Conservation (phyloP, 2,113 vertebrate genomes). For the Pionites leucogaster region DNA sequence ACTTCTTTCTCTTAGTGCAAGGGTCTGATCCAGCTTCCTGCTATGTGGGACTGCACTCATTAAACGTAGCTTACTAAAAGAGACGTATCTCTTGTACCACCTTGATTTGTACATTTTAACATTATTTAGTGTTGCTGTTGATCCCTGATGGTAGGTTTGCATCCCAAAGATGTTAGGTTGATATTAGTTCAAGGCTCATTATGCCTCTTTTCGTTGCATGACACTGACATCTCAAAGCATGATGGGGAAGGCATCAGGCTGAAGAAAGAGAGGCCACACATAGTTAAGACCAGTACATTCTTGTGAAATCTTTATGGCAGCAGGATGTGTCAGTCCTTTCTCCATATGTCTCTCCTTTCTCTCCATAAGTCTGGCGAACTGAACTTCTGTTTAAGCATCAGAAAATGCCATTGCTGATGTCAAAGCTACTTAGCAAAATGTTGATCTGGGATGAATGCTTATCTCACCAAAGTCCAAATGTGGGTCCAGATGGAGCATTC, state of each 20-base stretch:
- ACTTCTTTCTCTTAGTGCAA: not conserved
- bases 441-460: not conserved
- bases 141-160: not conserved
- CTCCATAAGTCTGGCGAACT: not conserved
- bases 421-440: not conserved
- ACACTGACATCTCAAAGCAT: not conserved
- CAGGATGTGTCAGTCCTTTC: not conserved
- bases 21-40: not conserved
- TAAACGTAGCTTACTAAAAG: not conserved
- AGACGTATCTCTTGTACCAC: not conserved
- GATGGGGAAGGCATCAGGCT: not conserved
- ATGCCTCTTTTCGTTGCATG: rapidly evolving
- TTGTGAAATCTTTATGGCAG: not conserved
- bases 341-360: not conserved
- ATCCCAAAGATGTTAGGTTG: not conserved
- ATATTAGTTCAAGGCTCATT: not conserved
- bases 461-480: not conserved
- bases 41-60: not conserved
- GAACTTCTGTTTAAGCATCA: not conserved
- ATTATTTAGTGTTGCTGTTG: not conserved
- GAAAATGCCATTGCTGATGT: not conserved
- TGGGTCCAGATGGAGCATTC: not conserved
- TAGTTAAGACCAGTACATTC: not conserved
- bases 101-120: not conserved
- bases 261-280: not conserved